phyloP scores from a whole-genome alignment of 1,140 invertebrate genomes.

The Nephotettix cincticeps region DNA sequence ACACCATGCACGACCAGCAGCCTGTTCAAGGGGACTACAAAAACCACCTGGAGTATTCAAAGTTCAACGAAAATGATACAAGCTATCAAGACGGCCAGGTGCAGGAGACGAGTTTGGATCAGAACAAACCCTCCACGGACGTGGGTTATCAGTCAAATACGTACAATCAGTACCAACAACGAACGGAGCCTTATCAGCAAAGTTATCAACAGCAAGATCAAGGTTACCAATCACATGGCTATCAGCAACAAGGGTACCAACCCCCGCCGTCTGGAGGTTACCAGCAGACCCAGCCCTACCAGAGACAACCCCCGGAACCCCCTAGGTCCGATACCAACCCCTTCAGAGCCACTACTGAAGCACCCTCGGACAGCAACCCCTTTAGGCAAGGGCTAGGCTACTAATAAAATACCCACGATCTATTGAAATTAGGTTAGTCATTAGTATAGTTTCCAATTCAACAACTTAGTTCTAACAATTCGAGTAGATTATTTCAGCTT shows the following conservation, averaged over 20 bases:
- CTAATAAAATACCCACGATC: conserved; percentile 21
- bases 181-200: conserved; percentile 49
- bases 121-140: conserved; percentile 39
- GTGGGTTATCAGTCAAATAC: conserved; percentile 44
- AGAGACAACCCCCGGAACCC: conserved; percentile 32
- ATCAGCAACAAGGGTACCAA: conserved; percentile 49
- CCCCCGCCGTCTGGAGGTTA: too few relatives aligned
- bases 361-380: conserved; percentile 49
- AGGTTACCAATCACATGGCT: conserved; percentile 46
- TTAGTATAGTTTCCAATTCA: too few relatives aligned
- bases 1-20: conserved; percentile 83
- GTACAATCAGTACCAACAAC: conserved; percentile 26
- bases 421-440: too few relatives aligned
- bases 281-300: conserved; percentile 50
- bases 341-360: conserved; percentile 49
- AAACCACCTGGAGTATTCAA: conserved; percentile 71
- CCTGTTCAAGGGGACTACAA: conserved; percentile 70
- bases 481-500: too few relatives aligned
- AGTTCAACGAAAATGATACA: conserved; percentile 24
- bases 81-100: conserved; percentile 24
- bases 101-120: conserved; percentile 63
- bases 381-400: conserved; percentile 50
- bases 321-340: conserved; percentile 52
- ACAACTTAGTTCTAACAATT: too few relatives aligned
- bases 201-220: conserved; percentile 47